Percentiles rank a stretch among this genome's conserved stretches.
Conservation (phyloP, 2,797 vertebrate species). For the Anableps anableps region DNA sequence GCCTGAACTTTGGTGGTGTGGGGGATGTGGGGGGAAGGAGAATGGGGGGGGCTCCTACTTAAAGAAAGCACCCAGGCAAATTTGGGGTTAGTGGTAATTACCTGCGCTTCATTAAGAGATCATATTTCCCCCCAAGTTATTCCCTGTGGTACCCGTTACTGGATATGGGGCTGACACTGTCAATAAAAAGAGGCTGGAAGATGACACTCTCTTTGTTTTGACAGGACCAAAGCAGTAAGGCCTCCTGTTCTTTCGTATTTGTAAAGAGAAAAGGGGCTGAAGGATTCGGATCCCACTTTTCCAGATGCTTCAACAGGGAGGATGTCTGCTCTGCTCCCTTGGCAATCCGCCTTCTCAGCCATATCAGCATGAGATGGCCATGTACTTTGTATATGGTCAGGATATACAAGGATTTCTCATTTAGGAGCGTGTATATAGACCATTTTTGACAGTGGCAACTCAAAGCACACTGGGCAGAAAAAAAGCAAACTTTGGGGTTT, state of each 20-base stretch:
- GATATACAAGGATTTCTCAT: slow-evolving; percentile 40
- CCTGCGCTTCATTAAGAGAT: slow-evolving; percentile 80
- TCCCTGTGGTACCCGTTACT: slow-evolving; percentile 73
- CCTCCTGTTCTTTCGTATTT: slow-evolving; percentile 68
- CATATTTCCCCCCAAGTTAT: slow-evolving; percentile 67
- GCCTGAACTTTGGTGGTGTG: slow-evolving; percentile 19
- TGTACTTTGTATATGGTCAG: slow-evolving; percentile 41
- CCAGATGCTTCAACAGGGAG: slow-evolving; percentile 61
- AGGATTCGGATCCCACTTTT: slow-evolving; percentile 57
- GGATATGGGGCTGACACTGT: slow-evolving; percentile 75
- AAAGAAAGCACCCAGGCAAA: slow-evolving; percentile 71
- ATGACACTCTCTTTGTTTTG: slow-evolving; percentile 80
- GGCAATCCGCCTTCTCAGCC: slow-evolving; percentile 26
- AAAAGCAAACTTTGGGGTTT: slow-evolving; percentile 25
- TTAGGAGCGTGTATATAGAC: slow-evolving; percentile 47
- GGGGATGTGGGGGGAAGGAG: too few species aligned
- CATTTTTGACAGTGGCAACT: slow-evolving; percentile 47
- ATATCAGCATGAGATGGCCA: slow-evolving; percentile 45
- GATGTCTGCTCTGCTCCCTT: slow-evolving; percentile 29
- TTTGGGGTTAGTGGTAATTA: slow-evolving; percentile 77
- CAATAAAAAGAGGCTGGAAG: slow-evolving; percentile 74
- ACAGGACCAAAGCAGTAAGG: slow-evolving; percentile 75
- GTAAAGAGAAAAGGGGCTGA: slow-evolving; percentile 40
- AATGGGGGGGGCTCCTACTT: slow-evolving; percentile 58
- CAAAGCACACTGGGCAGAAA: slow-evolving; percentile 16